Conservation (phyloP, 1,140 invertebrate genomes). For the Neodiprion fabricii region DNA sequence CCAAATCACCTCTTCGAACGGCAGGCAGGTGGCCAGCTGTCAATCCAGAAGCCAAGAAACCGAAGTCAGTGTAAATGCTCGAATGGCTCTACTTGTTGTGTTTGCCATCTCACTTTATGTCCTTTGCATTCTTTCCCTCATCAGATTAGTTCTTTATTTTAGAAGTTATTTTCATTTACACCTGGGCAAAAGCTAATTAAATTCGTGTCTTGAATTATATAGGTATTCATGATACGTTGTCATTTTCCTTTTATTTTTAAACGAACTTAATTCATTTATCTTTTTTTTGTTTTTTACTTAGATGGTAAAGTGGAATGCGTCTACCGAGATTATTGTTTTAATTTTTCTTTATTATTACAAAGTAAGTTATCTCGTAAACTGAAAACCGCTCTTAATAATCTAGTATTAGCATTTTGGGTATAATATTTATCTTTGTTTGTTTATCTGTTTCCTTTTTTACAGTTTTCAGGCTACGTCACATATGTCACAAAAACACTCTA, state of each 20-base stretch:
- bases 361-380: slow-evolving; percentile 8
- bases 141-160: slow-evolving; percentile 55
- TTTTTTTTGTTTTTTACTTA: slow-evolving; percentile 14
- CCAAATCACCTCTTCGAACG: slow-evolving; percentile 46
- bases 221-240: slow-evolving; percentile 14
- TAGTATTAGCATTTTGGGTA: too few species aligned
- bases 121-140: slow-evolving; percentile 55
- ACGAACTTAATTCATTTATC: slow-evolving; percentile 19
- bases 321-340: slow-evolving; percentile 16
- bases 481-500: too few species aligned
- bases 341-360: slow-evolving; percentile 10
- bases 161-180: slow-evolving; percentile 55
- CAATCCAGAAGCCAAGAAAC: slow-evolving; percentile 41
- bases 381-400: too few species aligned
- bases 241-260: neutral
- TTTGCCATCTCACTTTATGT: slow-evolving; percentile 57
- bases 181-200: slow-evolving; percentile 41
- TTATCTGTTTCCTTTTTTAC: too few species aligned
- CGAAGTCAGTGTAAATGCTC: slow-evolving; percentile 50
- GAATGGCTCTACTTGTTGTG: slow-evolving; percentile 55
- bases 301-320: slow-evolving; percentile 25
- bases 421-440: too few species aligned
- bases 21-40: slow-evolving; percentile 52
- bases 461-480: too few species aligned
- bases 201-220: slow-evolving; percentile 27